phyloP scores from a whole-genome alignment of 2,113 vertebrate genomes.

The Malurus alboscapulatus region DNA sequence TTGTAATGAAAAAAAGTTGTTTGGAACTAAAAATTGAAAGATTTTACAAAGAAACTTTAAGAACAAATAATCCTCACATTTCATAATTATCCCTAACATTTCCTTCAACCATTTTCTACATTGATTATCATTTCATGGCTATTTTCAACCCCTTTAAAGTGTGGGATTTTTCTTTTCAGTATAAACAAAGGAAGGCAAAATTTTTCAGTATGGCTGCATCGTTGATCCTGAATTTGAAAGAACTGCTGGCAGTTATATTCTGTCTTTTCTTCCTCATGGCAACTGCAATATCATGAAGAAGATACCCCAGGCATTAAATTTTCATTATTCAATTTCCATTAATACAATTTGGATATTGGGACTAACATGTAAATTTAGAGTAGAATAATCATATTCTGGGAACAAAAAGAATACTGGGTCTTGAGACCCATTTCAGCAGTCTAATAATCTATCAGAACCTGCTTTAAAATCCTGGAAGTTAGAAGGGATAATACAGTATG shows the following conservation, averaged over 20 bases:
- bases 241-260: neutral
- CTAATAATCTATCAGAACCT: neutral
- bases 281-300: neutral
- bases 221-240: neutral
- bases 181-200: neutral
- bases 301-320: neutral
- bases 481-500: neutral
- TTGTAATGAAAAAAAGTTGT: neutral
- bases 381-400: neutral
- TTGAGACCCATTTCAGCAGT: neutral
- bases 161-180: neutral
- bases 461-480: neutral
- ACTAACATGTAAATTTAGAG: neutral
- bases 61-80: neutral
- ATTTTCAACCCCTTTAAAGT: neutral
- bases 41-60: neutral
- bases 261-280: neutral
- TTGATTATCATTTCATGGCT: neutral
- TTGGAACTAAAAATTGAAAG: neutral
- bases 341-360: neutral
- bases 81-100: neutral
- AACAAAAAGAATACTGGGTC: neutral
- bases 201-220: neutral
- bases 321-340: neutral
- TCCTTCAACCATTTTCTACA: neutral